phyloP scores from a whole-genome alignment of 2,888 invertebrate species.

The Conops quadrifasciatus region DNA sequence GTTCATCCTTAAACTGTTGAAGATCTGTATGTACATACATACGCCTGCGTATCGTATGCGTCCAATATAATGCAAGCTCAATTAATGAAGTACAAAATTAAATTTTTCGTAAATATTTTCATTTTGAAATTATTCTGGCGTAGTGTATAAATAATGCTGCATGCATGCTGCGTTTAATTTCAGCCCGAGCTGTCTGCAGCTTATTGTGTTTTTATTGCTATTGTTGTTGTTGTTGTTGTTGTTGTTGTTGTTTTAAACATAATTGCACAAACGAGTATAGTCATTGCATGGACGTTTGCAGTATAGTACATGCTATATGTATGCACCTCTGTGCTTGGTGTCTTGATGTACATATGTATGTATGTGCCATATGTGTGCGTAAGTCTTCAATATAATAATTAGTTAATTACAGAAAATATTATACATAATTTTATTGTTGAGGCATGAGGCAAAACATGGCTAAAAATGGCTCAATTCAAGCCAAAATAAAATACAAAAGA shows the following conservation, averaged over 20 bases:
- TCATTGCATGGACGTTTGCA: too few relatives aligned
- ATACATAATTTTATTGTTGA: too few relatives aligned
- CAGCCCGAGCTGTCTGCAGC: neutral
- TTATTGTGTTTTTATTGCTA: constrained; percentile 5
- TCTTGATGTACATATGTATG: too few relatives aligned
- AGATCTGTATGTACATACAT: neutral
- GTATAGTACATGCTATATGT: too few relatives aligned
- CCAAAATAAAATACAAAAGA: neutral
- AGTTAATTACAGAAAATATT: too few relatives aligned
- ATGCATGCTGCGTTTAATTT: constrained; percentile 25
- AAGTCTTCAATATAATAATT: too few relatives aligned
- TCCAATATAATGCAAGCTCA: constrained; percentile 12
- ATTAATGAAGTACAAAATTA: constrained; percentile 29
- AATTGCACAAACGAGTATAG: too few relatives aligned
- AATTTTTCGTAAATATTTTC: constrained; percentile 30
- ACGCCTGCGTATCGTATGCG: neutral
- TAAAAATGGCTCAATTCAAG: too few relatives aligned
- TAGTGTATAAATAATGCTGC: constrained; percentile 16
- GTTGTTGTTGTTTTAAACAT: too few relatives aligned
- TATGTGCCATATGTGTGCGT: too few relatives aligned
- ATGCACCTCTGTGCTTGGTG: too few relatives aligned
- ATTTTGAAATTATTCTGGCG: neutral
- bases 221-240: neutral
- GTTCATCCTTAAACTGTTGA: constrained; percentile 20
- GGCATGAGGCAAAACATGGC: too few relatives aligned